phyloP scores from a whole-genome alignment of 2,113 vertebrate genomes.

The Bungarus multicinctus region DNA sequence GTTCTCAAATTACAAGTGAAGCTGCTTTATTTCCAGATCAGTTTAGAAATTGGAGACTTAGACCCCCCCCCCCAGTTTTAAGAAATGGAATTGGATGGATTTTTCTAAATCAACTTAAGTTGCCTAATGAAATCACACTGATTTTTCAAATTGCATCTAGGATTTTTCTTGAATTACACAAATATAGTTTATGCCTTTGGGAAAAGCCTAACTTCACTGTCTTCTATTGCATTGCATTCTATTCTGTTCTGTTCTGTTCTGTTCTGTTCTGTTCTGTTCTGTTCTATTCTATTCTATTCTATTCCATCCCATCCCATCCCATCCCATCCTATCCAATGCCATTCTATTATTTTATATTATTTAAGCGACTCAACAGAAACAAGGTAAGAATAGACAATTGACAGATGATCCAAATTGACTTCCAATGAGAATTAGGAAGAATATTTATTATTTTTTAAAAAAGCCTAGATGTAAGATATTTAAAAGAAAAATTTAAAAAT shows the following conservation, averaged over 20 bases:
- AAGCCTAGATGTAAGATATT: background rate
- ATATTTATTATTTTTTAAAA: background rate
- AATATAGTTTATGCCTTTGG: background rate
- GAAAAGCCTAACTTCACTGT: background rate
- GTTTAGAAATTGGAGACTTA: background rate
- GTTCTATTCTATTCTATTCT: too few relatives aligned
- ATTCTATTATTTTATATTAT: too few relatives aligned
- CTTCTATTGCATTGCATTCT: too few relatives aligned
- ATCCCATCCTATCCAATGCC: too few relatives aligned
- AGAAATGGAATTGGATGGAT: background rate
- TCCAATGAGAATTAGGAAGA: background rate
- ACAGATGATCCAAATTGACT: background rate
- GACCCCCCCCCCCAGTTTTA: background rate
- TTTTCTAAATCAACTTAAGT: background rate
- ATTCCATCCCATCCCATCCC: fast-evolving
- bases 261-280: fast-evolving
- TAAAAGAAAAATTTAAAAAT: too few relatives aligned
- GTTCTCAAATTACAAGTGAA: background rate
- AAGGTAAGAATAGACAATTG: background rate
- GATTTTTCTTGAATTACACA: background rate
- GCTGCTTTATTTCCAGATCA: background rate
- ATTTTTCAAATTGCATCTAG: background rate
- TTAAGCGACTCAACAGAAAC: background rate
- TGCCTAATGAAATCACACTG: background rate
- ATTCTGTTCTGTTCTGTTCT: fast-evolving